Evolutionary conservation across 2,888 invertebrate species (phyloP).

Genomic region (Pecten maximus): DNA sequence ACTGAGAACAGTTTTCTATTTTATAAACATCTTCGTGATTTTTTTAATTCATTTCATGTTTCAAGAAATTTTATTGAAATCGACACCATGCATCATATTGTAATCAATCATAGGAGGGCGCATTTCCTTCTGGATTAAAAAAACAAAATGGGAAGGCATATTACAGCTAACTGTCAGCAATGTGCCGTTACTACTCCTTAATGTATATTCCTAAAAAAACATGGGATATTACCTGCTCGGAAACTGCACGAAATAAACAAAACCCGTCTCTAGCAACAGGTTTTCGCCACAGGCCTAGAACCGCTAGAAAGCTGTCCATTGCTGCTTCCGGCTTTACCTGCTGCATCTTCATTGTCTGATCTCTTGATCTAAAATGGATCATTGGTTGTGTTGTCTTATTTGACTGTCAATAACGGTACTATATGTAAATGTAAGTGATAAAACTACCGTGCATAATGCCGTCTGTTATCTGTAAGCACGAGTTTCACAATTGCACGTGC

Average conservation of each 20-base stretch:
- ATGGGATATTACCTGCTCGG: slow-evolving; percentile 87
- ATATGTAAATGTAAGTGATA: neutral
- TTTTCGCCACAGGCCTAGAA: slow-evolving; percentile 91
- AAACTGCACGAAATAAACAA: slow-evolving; percentile 93
- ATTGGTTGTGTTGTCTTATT: neutral
- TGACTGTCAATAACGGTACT: neutral
- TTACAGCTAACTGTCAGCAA: neutral
- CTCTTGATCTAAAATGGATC: slow-evolving; percentile 35
- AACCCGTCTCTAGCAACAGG: slow-evolving; percentile 94
- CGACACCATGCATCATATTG: neutral
- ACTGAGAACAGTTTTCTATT: too few relatives aligned
- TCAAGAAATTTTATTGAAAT: neutral
- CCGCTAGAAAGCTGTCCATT: slow-evolving; percentile 71
- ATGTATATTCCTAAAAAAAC: neutral
- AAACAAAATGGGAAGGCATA: neutral
- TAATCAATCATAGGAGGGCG: neutral
- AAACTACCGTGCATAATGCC: neutral
- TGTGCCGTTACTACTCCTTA: neutral
- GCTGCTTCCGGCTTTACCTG: slow-evolving; percentile 61
- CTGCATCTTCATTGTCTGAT: slow-evolving; percentile 55
- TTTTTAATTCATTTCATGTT: too few relatives aligned
- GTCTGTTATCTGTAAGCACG: neutral
- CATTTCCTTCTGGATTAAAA: neutral
- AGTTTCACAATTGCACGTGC: neutral
- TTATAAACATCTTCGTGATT: too few relatives aligned